Conservation (phyloP, 2,797 vertebrate species). For the Muscicapa comitata region DNA sequence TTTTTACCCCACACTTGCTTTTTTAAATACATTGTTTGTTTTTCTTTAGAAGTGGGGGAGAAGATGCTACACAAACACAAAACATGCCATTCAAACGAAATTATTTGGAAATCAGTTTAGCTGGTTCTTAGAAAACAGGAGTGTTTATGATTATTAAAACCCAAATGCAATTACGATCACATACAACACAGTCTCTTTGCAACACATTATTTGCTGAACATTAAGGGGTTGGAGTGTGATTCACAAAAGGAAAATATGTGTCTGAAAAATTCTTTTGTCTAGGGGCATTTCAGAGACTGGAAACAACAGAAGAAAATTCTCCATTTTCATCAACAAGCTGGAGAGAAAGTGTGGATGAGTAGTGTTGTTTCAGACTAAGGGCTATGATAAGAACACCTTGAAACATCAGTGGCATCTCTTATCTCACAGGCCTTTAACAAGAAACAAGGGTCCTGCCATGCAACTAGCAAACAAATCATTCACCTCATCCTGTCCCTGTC, state of each 20-base stretch:
- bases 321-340: background rate
- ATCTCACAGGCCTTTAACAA: background rate
- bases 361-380: background rate
- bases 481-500: background rate
- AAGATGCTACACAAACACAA: constrained; percentile 62
- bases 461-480: background rate
- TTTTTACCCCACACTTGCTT: background rate
- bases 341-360: background rate
- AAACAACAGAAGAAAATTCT: background rate
- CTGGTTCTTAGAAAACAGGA: constrained; percentile 53
- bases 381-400: background rate
- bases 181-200: constrained; percentile 43
- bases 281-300: background rate
- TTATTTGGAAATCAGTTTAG: constrained; percentile 68
- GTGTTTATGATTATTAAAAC: constrained; percentile 64
- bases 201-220: constrained; percentile 60
- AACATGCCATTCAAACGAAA: constrained; percentile 62
- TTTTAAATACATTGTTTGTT: constrained; percentile 58
- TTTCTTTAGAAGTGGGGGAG: constrained; percentile 57
- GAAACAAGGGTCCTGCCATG: background rate
- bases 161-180: constrained; percentile 67
- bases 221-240: constrained; percentile 40
- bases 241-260: constrained; percentile 39
- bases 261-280: constrained; percentile 54
- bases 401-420: background rate